phyloP scores from a whole-genome alignment of 2,797 vertebrate genomes.

The Parauchenoglanis punctatus region DNA sequence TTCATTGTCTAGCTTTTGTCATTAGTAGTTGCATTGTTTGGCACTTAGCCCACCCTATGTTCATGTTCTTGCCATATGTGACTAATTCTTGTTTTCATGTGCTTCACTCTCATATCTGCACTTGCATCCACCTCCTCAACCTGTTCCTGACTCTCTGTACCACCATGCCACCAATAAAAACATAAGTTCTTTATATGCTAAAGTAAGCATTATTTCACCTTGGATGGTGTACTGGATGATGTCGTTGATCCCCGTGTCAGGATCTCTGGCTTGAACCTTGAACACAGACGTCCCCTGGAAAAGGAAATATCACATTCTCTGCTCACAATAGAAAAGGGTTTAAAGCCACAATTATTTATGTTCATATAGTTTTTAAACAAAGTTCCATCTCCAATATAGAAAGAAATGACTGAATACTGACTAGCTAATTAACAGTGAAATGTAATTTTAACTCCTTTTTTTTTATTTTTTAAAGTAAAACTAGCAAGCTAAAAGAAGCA shows the following conservation, averaged over 20 bases:
- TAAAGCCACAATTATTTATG: neutral
- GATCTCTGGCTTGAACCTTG: slow-evolving; percentile 79
- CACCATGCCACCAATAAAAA: neutral
- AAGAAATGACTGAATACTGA: neutral
- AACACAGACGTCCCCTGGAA: slow-evolving; percentile 76
- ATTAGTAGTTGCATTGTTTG: too few species aligned
- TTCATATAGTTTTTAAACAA: neutral
- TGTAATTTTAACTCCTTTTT: too few species aligned
- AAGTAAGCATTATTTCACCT: slow-evolving; percentile 68
- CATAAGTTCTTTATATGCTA: neutral
- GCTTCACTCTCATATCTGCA: neutral
- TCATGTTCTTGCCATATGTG: neutral
- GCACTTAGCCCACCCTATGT: neutral
- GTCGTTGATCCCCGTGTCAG: slow-evolving; percentile 82
- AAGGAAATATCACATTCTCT: neutral
- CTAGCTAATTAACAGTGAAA: neutral
- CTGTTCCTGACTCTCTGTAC: neutral
- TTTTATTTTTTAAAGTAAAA: neutral
- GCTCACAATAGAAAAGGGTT: neutral
- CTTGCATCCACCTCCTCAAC: neutral
- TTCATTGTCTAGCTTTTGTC: neutral
- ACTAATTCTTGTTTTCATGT: neutral
- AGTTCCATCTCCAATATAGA: neutral
- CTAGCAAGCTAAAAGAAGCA: neutral
- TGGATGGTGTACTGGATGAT: slow-evolving; percentile 76